phyloP scores from a whole-genome alignment of 2,888 invertebrate genomes.

The Diarsia dahlii region DNA sequence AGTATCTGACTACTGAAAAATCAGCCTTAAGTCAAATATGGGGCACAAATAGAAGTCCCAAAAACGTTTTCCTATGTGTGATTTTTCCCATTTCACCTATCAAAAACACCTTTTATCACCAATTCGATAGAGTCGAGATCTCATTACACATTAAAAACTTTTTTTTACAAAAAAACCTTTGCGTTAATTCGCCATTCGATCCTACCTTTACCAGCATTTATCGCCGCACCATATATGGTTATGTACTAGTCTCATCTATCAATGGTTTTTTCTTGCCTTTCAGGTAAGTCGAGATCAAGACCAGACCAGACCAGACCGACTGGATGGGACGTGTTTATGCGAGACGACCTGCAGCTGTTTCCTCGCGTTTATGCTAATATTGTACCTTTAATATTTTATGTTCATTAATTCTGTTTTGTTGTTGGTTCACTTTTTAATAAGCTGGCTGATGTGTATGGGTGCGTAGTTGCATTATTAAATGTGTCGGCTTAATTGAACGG shows the following conservation, averaged over 20 bases:
- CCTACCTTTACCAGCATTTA: conserved; percentile 46
- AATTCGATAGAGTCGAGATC: conserved; percentile 21
- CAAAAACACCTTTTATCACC: not conserved
- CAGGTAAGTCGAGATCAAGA: conserved; percentile 72
- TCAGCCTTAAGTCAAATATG: not conserved
- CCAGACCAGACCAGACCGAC: conserved; percentile 56
- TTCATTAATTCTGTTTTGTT: conserved; percentile 55
- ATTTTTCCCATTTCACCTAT: not conserved
- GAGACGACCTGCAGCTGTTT: conserved; percentile 65
- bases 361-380: conserved; percentile 62
- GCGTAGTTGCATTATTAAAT: conserved; percentile 33
- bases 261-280: conserved; percentile 71
- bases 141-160: conserved; percentile 41
- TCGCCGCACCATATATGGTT: conserved; percentile 47
- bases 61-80: not conserved
- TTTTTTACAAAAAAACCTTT: conserved; percentile 15
- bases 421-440: conserved; percentile 52
- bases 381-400: conserved; percentile 60
- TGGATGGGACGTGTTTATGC: conserved; percentile 62
- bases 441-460: conserved; percentile 33
- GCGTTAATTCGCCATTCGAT: conserved; percentile 33
- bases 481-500: conserved; percentile 39
- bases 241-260: conserved; percentile 66
- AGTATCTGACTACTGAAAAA: not conserved
- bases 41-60: not conserved